These are phyloP conservation scores for Pissodes strobi DNA, from an alignment of 1,140 invertebrate genomes.

Conservation along the genomic window DNA sequence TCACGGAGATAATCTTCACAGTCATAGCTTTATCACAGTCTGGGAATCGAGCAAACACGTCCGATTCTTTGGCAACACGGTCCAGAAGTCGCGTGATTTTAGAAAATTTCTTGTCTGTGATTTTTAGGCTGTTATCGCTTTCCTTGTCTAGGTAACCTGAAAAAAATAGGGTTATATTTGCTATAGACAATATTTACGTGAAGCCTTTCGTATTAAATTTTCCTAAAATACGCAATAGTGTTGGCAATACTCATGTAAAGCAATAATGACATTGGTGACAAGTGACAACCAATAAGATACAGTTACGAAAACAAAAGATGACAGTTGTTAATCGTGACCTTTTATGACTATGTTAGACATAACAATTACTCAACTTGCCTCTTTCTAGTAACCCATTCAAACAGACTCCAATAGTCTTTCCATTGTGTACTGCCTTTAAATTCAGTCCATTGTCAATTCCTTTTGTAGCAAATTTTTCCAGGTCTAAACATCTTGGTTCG, in stretches of 20 bases:
- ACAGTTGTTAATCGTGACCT: too few species aligned
- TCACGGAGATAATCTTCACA: constrained; percentile 69
- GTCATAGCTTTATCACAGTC: constrained; percentile 63
- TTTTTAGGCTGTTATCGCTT: constrained; percentile 57
- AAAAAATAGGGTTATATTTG: neutral
- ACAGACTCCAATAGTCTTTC: constrained; percentile 65
- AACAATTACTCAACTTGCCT: constrained; percentile 58
- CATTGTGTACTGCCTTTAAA: constrained; percentile 64
- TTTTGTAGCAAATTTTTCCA: constrained; percentile 67
- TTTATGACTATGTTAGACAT: too few species aligned
- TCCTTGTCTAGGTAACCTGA: constrained; percentile 34
- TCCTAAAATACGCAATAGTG: neutral
- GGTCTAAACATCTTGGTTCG: constrained; percentile 65
- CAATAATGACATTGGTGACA: too few species aligned
- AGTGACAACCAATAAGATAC: too few species aligned
- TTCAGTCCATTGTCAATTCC: constrained; percentile 65
- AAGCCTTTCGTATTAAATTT: neutral
- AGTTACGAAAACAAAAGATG: too few species aligned
- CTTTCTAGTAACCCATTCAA: constrained; percentile 51
- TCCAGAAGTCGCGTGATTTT: constrained; percentile 66
- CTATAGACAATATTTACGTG: too few species aligned
- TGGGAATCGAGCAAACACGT: constrained; percentile 62
- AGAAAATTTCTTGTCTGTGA: constrained; percentile 63
- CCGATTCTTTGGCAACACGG: constrained; percentile 62
- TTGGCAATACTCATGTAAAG: too few species aligned